Evolutionary conservation across 2,888 invertebrate genomes (phyloP).

Genomic region (Nephrotoma guestfalica): DNA sequence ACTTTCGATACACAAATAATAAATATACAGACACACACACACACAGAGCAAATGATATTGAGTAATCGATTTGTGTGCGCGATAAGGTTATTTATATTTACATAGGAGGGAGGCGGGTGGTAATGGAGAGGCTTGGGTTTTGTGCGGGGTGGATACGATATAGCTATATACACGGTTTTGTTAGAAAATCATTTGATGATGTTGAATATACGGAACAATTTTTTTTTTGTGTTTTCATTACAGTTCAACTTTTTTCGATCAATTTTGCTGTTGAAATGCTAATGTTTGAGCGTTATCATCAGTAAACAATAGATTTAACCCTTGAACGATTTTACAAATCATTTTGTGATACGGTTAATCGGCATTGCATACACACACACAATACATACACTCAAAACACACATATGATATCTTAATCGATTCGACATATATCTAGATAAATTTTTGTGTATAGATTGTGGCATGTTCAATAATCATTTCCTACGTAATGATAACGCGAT

Average conservation of each 20-base stretch:
- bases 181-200: neutral
- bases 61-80: neutral
- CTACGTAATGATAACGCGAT: neutral
- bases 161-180: neutral
- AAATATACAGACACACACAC: neutral
- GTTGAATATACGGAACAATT: neutral
- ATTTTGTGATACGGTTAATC: neutral
- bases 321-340: neutral
- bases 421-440: neutral
- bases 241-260: neutral
- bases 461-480: neutral
- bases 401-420: neutral
- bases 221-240: neutral
- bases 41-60: neutral
- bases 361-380: neutral
- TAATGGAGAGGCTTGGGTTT: neutral
- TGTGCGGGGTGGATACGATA: neutral
- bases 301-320: neutral
- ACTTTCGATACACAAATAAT: neutral
- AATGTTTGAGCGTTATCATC: neutral
- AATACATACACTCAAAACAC: neutral
- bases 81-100: neutral
- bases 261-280: neutral
- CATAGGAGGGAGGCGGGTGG: neutral
- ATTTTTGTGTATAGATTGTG: neutral